Percentiles rank a stretch among this genome's conserved stretches.
These are phyloP conservation scores for Limnephilus lunatus DNA, from an alignment of 2,888 invertebrate species.

Conservation along the genomic window DNA sequence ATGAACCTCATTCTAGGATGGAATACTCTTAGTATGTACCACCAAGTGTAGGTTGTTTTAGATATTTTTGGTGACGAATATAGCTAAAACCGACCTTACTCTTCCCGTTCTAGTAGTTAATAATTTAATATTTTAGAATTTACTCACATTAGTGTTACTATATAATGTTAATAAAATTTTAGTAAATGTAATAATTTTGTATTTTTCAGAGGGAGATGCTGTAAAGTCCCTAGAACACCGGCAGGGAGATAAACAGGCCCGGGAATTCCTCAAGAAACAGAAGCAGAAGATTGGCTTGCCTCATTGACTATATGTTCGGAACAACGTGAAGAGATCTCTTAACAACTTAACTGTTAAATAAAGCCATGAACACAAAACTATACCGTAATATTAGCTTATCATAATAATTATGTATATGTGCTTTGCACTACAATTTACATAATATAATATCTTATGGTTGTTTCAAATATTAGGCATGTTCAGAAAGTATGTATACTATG, in stretches of 20 bases:
- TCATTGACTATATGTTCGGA: constrained; percentile 63
- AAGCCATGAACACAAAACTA: neutral
- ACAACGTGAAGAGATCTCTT: constrained; percentile 49
- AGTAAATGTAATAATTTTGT: neutral
- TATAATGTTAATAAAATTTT: neutral
- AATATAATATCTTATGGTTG: neutral
- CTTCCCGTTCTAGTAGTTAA: neutral
- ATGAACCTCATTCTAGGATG: no score
- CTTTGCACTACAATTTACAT: neutral
- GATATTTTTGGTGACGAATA: neutral
- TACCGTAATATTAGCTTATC: neutral
- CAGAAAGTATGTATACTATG: no score
- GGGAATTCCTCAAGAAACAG: constrained; percentile 91
- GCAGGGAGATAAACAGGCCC: constrained; percentile 91
- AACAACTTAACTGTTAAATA: constrained; percentile 37
- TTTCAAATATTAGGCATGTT: neutral
- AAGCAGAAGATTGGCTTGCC: constrained; percentile 78
- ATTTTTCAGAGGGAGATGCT: constrained; percentile 81
- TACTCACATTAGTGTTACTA: neutral
- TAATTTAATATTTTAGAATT: neutral
- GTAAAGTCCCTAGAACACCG: constrained; percentile 88
- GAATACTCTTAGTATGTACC: no score
- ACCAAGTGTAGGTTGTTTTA: neutral
- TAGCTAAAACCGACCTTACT: neutral
- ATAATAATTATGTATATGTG: no score